Evolutionary conservation across 1,140 invertebrate species (phyloP).

Genomic region (Drosophila subobscura): DNA sequence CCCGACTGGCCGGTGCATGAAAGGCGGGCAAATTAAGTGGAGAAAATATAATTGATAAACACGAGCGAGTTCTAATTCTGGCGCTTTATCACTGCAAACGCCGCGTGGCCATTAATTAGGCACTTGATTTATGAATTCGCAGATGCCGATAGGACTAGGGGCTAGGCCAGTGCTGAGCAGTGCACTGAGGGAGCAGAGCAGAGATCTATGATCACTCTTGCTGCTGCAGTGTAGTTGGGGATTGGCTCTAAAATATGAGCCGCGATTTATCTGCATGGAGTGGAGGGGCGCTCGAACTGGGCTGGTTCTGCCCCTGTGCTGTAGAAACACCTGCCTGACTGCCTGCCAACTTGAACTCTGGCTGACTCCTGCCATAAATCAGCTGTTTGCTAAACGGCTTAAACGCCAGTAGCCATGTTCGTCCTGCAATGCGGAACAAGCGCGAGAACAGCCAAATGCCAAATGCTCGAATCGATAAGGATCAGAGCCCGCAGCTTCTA

Average conservation of each 20-base stretch:
- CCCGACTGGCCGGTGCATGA: slow-evolving; percentile 48
- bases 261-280: slow-evolving; percentile 5
- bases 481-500: slow-evolving; percentile 61
- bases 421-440: slow-evolving; percentile 43
- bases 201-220: too few relatives aligned
- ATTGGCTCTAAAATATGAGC: slow-evolving; percentile 32
- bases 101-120: slow-evolving; percentile 64
- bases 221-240: neutral
- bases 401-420: slow-evolving; percentile 69
- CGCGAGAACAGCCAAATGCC: slow-evolving; percentile 55
- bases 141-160: slow-evolving; percentile 47
- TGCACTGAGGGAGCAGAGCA: too few relatives aligned
- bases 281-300: slow-evolving; percentile 12
- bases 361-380: slow-evolving; percentile 58
- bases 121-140: slow-evolving; percentile 72
- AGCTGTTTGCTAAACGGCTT: slow-evolving; percentile 66
- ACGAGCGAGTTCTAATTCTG: slow-evolving; percentile 71
- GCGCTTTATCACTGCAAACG: slow-evolving; percentile 48
- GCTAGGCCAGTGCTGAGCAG: neutral
- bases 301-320: neutral
- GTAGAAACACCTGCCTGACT: slow-evolving; percentile 43
- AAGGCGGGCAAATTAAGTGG: slow-evolving; percentile 70
- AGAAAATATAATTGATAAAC: slow-evolving; percentile 79
- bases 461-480: slow-evolving; percentile 54
- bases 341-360: slow-evolving; percentile 8